A percentile compares a stretch with the other conserved stretches of the same genome.
phyloP scores from a whole-genome alignment of 2,797 vertebrate species.

The Calcarius lapponicus region DNA sequence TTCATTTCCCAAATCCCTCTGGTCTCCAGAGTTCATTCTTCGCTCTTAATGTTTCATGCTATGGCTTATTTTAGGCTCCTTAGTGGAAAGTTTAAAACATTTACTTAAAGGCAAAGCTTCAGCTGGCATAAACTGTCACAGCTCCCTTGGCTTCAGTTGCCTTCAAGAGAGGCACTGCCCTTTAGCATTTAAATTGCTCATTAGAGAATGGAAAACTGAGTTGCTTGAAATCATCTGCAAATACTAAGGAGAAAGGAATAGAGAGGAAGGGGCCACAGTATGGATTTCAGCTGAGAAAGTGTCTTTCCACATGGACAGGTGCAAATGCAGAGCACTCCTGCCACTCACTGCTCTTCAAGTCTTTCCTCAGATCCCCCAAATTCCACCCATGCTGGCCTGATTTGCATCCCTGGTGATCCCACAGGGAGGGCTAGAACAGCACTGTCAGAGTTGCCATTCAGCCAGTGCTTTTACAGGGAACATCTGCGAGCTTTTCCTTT shows the following conservation, averaged over 20 bases:
- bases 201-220: conserved; percentile 44
- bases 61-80: conserved; percentile 69
- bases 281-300: background rate
- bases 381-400: background rate
- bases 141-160: conserved; percentile 27
- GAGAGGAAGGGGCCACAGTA: background rate
- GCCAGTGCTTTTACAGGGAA: background rate
- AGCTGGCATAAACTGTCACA: conserved; percentile 61
- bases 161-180: conserved; percentile 27
- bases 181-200: conserved; percentile 33
- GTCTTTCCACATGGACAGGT: background rate
- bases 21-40: conserved; percentile 65
- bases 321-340: background rate
- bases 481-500: background rate
- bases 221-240: conserved; percentile 42
- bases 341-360: background rate
- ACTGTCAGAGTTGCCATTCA: background rate
- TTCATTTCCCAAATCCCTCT: conserved; percentile 67
- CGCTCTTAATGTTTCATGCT: conserved; percentile 66
- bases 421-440: background rate
- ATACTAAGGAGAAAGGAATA: background rate
- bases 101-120: conserved; percentile 62
- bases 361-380: background rate
- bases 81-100: conserved; percentile 69
- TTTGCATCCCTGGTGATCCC: background rate